Evolutionary conservation across 1,140 invertebrate genomes (phyloP).

Genomic region (Drosophila pachea): DNA sequence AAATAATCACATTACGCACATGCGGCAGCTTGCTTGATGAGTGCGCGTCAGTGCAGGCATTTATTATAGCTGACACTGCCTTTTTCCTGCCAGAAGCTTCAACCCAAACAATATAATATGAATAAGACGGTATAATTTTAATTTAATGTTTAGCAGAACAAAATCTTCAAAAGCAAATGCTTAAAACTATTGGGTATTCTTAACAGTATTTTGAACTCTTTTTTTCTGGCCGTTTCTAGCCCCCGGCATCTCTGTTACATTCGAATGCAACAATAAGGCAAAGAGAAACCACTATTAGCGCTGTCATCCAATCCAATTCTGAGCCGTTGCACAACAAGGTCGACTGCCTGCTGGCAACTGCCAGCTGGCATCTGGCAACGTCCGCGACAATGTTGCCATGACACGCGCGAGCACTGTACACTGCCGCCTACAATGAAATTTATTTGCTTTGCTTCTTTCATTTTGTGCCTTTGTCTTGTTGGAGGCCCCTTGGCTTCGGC

Average conservation of each 20-base stretch:
- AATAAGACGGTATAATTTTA: no score
- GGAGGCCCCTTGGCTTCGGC: conserved; percentile 31
- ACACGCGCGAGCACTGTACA: conserved; percentile 24
- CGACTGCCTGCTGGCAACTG: conserved; percentile 32
- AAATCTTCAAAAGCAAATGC: neutral
- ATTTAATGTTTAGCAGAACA: no score
- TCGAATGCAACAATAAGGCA: conserved; percentile 16
- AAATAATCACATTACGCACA: conserved; percentile 70
- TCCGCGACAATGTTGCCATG: conserved; percentile 22
- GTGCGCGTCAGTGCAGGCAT: neutral
- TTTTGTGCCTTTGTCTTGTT: conserved; percentile 25
- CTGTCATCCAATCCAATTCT: conserved; percentile 60
- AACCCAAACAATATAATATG: no score
- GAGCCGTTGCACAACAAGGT: conserved; percentile 16
- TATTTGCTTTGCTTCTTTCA: conserved; percentile 48
- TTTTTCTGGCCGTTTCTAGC: neutral
- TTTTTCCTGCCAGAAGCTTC: no score
- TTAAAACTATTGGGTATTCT: neutral
- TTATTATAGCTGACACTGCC: neutral
- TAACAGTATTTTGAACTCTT: neutral
- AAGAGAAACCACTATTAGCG: conserved; percentile 9
- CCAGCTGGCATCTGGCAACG: conserved; percentile 17
- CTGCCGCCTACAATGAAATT: conserved; percentile 57
- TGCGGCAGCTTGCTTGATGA: conserved; percentile 31
- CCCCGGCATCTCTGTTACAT: neutral